phyloP scores from a whole-genome alignment of 1,140 invertebrate species.

The Drosophila grimshawi region DNA sequence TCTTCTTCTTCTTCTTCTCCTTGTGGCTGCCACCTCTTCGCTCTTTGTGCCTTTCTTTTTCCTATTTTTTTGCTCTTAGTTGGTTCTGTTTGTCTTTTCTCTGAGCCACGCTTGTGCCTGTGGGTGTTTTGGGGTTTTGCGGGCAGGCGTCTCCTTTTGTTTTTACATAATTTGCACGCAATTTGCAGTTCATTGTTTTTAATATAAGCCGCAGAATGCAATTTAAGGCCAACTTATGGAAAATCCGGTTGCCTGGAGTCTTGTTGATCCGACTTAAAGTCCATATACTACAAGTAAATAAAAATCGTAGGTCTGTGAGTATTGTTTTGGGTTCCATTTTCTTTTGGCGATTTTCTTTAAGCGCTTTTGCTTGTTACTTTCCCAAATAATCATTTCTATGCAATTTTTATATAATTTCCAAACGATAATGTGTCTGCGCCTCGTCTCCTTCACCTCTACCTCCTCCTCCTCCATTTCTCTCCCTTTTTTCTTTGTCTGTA shows the following conservation, averaged over 20 bases:
- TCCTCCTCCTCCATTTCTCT: background rate
- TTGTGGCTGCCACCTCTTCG: background rate
- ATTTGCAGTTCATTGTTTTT: slow-evolving; percentile 68
- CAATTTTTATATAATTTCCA: slow-evolving; percentile 63
- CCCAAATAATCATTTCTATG: slow-evolving; percentile 62
- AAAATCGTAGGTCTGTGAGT: background rate
- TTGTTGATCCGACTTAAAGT: background rate
- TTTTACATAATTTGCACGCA: slow-evolving; percentile 50
- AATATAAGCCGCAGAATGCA: slow-evolving; percentile 37
- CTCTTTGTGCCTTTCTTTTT: background rate
- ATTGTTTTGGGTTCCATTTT: slow-evolving; percentile 12
- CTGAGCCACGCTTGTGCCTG: background rate
- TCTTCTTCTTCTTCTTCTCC: slow-evolving; percentile 6
- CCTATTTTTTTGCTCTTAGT: slow-evolving; percentile 33
- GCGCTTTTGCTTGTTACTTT: slow-evolving; percentile 36
- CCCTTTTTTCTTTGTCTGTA: background rate
- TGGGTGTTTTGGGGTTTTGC: background rate
- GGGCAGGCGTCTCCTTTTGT: background rate
- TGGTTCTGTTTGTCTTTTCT: background rate
- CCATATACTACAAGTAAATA: background rate
- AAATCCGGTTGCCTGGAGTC: background rate
- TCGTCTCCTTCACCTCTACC: background rate
- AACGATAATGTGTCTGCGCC: background rate
- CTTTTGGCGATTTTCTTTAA: slow-evolving; percentile 2
- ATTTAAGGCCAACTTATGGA: slow-evolving; percentile 4